Evolutionary conservation across 2,797 vertebrate species (phyloP).

Genomic region (Microchirus variegatus): DNA sequence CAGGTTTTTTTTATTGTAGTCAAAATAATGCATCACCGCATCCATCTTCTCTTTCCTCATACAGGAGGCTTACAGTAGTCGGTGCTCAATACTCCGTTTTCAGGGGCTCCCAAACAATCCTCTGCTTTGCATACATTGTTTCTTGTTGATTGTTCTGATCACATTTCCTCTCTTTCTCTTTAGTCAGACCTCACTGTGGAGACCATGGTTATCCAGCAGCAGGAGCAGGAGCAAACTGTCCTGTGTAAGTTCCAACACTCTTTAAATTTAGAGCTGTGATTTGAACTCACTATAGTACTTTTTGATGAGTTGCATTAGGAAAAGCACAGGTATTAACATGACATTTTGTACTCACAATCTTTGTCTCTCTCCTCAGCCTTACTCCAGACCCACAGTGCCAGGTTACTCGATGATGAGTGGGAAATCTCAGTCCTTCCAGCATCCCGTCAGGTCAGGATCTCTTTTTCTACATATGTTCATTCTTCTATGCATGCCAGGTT

Average conservation of each 20-base stretch:
- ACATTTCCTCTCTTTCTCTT: conserved; percentile 1
- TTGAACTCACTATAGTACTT: too few species aligned
- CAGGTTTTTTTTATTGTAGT: too few species aligned
- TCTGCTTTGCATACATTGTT: too few species aligned
- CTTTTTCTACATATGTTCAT: neutral
- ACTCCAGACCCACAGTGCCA: conserved; percentile 47
- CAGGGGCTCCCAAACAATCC: too few species aligned
- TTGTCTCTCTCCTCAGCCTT: conserved; percentile 69
- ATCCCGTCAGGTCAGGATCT: conserved; percentile 85
- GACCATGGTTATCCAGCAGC: conserved; percentile 82
- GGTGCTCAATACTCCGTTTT: too few species aligned
- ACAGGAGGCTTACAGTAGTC: too few species aligned
- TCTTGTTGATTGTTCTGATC: conserved; percentile 20
- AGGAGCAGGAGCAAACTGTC: conserved; percentile 52
- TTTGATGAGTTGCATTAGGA: too few species aligned
- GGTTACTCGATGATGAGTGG: conserved; percentile 46
- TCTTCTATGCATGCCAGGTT: too few species aligned
- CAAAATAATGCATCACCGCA: too few species aligned
- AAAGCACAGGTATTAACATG: too few species aligned
- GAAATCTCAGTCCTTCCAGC: conserved; percentile 80
- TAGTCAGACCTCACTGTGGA: conserved; percentile 78
- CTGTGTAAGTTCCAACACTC: conserved; percentile 74
- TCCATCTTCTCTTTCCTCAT: too few species aligned
- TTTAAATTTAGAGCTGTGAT: too few species aligned
- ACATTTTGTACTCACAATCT: neutral